Percentiles rank a stretch among this genome's conserved stretches.
phyloP scores from a whole-genome alignment of 2,113 vertebrate genomes.

The Pyxicephalus adspersus region DNA sequence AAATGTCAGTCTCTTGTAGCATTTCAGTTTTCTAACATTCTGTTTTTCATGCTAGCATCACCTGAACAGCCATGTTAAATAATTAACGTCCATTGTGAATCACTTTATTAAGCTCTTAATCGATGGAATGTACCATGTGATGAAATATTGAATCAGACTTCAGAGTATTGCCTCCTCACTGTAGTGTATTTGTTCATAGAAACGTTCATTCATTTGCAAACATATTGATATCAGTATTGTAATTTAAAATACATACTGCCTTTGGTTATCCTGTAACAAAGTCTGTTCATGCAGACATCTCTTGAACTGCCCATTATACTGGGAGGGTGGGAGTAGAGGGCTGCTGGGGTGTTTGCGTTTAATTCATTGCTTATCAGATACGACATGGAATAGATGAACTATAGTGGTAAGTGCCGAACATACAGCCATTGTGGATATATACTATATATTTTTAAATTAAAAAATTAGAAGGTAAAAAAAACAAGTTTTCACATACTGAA shows the following conservation, averaged over 20 bases:
- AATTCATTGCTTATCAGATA: constrained; percentile 32
- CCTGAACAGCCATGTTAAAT: constrained; percentile 24
- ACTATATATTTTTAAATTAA: constrained; percentile 15
- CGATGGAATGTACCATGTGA: constrained; percentile 50
- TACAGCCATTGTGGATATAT: constrained; percentile 12
- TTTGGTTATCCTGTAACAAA: constrained; percentile 19
- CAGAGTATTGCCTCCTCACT: constrained; percentile 19
- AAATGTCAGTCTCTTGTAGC: constrained; percentile 24
- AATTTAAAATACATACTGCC: constrained; percentile 5
- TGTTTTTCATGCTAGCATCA: constrained; percentile 28
- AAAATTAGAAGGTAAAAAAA: constrained; percentile 18
- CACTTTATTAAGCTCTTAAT: constrained; percentile 46
- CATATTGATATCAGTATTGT: constrained; percentile 48
- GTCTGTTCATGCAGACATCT: constrained; percentile 21
- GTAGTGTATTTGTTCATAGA: constrained; percentile 32
- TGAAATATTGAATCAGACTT: constrained; percentile 29
- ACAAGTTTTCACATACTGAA: neutral
- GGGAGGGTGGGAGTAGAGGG: neutral
- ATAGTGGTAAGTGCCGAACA: constrained; percentile 11
- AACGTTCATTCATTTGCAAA: neutral
- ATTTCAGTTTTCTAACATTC: constrained; percentile 20
- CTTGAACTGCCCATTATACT: constrained; percentile 29
- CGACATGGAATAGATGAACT: constrained; percentile 20
- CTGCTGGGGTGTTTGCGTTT: constrained; percentile 7
- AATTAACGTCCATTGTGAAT: constrained; percentile 40